phyloP scores from a whole-genome alignment of 2,888 invertebrate species.

The Andrena camellia region DNA sequence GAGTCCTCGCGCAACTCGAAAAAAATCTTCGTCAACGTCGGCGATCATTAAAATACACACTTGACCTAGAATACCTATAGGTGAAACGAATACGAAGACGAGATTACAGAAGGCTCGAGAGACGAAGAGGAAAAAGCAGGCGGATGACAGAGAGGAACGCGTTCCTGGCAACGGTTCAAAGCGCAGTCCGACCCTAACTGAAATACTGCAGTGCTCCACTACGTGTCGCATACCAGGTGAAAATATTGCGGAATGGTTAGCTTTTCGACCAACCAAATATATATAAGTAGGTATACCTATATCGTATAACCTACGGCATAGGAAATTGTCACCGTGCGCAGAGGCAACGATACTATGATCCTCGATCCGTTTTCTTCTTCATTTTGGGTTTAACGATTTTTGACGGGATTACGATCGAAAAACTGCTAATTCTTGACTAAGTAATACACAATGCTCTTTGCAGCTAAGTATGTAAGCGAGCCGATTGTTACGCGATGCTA shows the following conservation, averaged over 20 bases:
- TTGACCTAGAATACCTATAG: conserved; percentile 74
- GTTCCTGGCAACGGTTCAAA: conserved; percentile 78
- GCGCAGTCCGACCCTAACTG: conserved; percentile 74
- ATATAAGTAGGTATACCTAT: conserved; percentile 5
- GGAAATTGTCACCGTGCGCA: conserved; percentile 8
- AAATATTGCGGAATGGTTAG: conserved; percentile 62
- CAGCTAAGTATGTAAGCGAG: no score
- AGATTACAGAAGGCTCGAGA: conserved; percentile 36
- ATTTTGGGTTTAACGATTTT: background rate
- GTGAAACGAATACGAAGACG: conserved; percentile 42
- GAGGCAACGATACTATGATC: background rate
- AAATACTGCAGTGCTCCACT: conserved; percentile 78
- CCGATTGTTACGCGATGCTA: no score
- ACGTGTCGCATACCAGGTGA: conserved; percentile 67
- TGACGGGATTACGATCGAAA: no score
- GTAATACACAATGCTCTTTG: no score
- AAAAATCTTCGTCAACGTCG: conserved; percentile 30
- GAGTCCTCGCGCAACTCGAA: conserved; percentile 1
- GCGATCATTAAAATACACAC: conserved; percentile 74
- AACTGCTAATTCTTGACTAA: no score
- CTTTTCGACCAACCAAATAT: conserved; percentile 15
- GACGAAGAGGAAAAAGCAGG: conserved; percentile 29
- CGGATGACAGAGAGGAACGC: conserved; percentile 53
- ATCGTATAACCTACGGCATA: conserved; percentile 12
- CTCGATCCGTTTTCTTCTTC: background rate